These are phyloP conservation scores for Scaptomyza cyrtandrae DNA, from an alignment of 2,888 invertebrate species.

Conservation along the genomic window DNA sequence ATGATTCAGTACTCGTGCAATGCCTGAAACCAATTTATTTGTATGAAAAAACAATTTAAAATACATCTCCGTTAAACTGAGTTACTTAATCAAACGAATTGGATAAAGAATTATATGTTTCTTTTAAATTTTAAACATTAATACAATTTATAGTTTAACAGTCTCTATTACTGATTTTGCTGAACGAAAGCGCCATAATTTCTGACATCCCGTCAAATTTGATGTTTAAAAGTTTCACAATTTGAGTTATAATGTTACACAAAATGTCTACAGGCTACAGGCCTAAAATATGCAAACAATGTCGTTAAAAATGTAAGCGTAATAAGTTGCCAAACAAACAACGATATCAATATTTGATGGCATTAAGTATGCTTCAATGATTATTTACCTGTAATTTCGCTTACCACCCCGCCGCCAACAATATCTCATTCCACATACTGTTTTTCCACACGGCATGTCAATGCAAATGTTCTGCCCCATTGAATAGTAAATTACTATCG, in stretches of 20 bases:
- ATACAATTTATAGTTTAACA: constrained; percentile 1
- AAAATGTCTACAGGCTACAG: constrained; percentile 39
- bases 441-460: constrained; percentile 34
- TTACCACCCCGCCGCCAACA: too few relatives aligned
- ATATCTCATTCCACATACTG: background rate
- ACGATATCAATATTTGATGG: constrained; percentile 75
- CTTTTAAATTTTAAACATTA: background rate
- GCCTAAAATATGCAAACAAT: constrained; percentile 58
- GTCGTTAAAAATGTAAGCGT: constrained; percentile 39
- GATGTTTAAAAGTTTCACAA: constrained; percentile 19
- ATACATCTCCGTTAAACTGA: background rate
- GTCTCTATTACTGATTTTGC: background rate
- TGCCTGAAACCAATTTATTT: constrained; percentile 66
- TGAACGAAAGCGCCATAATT: constrained; percentile 24
- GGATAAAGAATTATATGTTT: background rate
- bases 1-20: constrained; percentile 81
- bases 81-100: background rate
- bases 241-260: constrained; percentile 19
- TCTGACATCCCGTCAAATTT: constrained; percentile 33
- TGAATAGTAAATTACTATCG: constrained; percentile 65
- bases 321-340: constrained; percentile 49
- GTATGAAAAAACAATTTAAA: constrained; percentile 3
- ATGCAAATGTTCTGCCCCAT: constrained; percentile 60
- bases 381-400: constrained; percentile 46
- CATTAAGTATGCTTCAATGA: constrained; percentile 77